Conservation (phyloP, 2,797 vertebrate genomes). For the Tamandua tetradactyla region DNA sequence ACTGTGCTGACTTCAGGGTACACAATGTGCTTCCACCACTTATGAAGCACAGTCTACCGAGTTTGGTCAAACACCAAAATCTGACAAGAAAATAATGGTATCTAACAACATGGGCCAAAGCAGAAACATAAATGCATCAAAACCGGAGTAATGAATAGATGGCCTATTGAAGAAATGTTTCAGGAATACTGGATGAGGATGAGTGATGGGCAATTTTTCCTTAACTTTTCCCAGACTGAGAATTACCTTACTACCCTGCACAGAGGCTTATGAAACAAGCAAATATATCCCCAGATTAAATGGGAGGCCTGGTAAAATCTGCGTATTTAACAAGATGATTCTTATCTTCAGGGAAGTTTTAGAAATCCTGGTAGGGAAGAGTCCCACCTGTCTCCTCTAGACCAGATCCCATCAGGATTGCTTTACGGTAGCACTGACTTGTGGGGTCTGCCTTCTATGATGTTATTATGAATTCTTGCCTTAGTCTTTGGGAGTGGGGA, state of each 20-base stretch:
- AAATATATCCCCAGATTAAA: not conserved
- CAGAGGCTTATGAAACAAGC: not conserved
- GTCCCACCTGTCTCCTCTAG: not conserved
- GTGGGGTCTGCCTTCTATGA: accelerated
- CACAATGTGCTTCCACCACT: not conserved
- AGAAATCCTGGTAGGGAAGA: not conserved
- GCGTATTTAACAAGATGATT: not conserved
- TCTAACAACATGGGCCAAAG: not conserved
- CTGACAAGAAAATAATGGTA: not conserved
- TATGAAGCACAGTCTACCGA: not conserved
- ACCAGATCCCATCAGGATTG: not conserved
- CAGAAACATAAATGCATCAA: not conserved
- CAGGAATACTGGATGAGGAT: not conserved
- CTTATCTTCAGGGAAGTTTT: not conserved
- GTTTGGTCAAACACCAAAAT: not conserved
- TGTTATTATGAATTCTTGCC: not conserved
- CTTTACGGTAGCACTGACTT: too few species aligned
- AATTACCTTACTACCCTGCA: not conserved
- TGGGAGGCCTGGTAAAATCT: not conserved
- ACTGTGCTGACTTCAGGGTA: not conserved
- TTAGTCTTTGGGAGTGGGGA: not conserved
- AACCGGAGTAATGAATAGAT: not conserved
- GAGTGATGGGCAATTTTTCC: accelerated
- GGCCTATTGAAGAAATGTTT: not conserved
- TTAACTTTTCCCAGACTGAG: not conserved